phyloP scores from a whole-genome alignment of 2,113 vertebrate genomes.

The Aythya baeri region DNA sequence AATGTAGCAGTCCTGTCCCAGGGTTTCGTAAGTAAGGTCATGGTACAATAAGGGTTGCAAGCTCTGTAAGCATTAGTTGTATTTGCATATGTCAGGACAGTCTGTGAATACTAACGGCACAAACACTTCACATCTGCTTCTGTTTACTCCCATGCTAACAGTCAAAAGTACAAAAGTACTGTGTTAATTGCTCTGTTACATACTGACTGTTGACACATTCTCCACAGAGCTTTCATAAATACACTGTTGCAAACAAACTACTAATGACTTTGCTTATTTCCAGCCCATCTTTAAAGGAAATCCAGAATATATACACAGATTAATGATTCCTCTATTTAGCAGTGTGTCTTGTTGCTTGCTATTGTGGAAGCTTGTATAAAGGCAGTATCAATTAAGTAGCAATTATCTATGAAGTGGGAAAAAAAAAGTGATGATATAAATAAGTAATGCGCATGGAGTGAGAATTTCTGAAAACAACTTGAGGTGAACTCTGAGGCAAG shows the following conservation, averaged over 20 bases:
- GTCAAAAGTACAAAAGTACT: conserved; percentile 76
- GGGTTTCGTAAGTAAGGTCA: conserved; percentile 70
- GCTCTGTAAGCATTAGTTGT: conserved; percentile 66
- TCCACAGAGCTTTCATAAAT: conserved; percentile 80
- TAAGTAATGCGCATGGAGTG: conserved; percentile 75
- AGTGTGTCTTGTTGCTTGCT: conserved; percentile 71
- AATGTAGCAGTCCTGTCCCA: conserved; percentile 66
- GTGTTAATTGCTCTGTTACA: conserved; percentile 83
- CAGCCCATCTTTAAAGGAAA: conserved; percentile 76
- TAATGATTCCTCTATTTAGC: conserved; percentile 81
- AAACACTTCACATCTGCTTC: conserved; percentile 82
- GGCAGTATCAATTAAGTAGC: conserved; percentile 80
- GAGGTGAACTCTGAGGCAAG: conserved; percentile 78
- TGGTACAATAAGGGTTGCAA: conserved; percentile 65
- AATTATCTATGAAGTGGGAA: conserved; percentile 79
- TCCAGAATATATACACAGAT: conserved; percentile 72
- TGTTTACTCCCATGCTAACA: conserved; percentile 82
- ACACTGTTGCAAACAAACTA: conserved; percentile 82
- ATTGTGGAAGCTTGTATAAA: conserved; percentile 72
- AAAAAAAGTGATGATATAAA: conserved; percentile 74
- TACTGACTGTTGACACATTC: conserved; percentile 79
- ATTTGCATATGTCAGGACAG: conserved; percentile 84
- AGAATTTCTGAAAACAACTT: conserved; percentile 73
- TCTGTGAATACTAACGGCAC: conserved; percentile 71
- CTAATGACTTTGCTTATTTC: conserved; percentile 82